phyloP scores from a whole-genome alignment of 2,113 vertebrate genomes.

The Antigone vipio region DNA sequence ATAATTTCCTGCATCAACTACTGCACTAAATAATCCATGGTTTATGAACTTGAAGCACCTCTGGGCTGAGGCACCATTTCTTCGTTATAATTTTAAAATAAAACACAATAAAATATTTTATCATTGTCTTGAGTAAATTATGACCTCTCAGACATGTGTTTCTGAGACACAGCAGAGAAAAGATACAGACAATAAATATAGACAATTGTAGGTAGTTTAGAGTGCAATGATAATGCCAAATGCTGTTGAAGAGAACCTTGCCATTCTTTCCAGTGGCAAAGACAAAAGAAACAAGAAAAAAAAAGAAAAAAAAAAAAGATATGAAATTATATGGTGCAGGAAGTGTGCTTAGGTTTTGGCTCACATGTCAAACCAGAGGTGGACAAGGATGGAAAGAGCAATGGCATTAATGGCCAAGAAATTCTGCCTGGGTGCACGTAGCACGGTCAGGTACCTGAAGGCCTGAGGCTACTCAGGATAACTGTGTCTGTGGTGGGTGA shows the following conservation, averaged over 20 bases:
- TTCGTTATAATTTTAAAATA: neutral
- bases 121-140: neutral
- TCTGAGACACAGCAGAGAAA: neutral
- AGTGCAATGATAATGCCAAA: neutral
- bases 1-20: neutral
- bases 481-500: neutral
- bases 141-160: neutral
- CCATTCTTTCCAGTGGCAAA: neutral
- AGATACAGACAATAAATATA: neutral
- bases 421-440: neutral
- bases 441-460: rapidly evolving
- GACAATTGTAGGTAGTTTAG: neutral
- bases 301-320: neutral
- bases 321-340: neutral
- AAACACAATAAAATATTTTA: neutral
- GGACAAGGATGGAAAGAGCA: neutral
- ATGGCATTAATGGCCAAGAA: neutral
- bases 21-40: neutral
- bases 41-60: neutral
- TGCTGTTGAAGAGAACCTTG: neutral
- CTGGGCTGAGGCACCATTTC: neutral
- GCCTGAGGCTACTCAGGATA: neutral
- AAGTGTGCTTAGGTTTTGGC: neutral
- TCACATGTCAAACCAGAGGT: neutral
- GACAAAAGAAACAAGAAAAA: neutral